Conservation (phyloP, 53 echinoderm and acorn worm genomes). For the Crossaster papposus region DNA sequence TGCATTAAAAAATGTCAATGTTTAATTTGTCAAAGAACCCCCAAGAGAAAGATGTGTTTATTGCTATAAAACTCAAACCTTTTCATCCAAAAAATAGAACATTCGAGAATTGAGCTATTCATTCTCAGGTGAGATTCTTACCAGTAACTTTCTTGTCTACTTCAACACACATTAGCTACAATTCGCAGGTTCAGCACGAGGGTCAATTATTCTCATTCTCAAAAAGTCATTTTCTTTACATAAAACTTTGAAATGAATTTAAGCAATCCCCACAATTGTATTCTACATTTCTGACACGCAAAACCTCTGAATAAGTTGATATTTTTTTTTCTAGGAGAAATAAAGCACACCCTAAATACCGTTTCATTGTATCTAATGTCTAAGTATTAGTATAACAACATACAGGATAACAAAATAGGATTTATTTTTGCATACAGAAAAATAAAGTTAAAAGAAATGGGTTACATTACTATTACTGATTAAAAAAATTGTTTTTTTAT, state of each 20-base stretch:
- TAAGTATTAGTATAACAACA: not conserved
- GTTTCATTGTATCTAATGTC: not conserved
- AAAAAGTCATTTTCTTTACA: not conserved
- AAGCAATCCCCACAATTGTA: not conserved
- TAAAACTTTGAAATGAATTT: not conserved
- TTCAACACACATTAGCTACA: no score
- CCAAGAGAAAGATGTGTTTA: not conserved
- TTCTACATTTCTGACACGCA: not conserved
- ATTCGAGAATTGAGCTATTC: no score
- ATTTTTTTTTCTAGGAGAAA: not conserved
- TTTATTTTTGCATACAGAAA: constrained; percentile 10
- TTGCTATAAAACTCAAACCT: no score
- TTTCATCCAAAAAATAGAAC: no score
- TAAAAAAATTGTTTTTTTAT: constrained; percentile 22
- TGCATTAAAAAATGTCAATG: not conserved
- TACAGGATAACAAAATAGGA: constrained; percentile 4
- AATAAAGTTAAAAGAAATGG: constrained; percentile 34
- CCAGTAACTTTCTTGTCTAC: no score
- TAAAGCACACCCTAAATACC: not conserved
- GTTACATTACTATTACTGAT: constrained; percentile 14
- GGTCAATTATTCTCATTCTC: not conserved
- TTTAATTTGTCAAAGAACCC: not conserved
- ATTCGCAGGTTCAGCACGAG: no score
- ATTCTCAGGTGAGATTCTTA: no score
- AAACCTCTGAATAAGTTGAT: not conserved